Base-by-base conservation (phyloP, 2,797 vertebrate genomes). In the Scyliorhinus canicula region DNA sequence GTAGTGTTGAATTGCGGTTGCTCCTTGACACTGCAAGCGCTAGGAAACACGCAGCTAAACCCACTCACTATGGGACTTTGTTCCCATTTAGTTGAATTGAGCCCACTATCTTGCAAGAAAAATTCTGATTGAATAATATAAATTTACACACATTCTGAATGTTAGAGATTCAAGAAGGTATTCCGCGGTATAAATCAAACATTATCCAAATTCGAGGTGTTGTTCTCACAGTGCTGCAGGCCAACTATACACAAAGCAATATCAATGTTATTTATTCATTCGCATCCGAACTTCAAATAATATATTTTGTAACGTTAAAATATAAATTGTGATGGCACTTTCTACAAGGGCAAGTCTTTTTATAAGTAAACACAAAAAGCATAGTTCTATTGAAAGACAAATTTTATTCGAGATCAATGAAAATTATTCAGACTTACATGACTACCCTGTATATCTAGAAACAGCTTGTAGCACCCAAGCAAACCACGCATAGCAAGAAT, bases 391-490 rank as follows among this genome's bases (percentile, higher is more conserved):
- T 47, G 63, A 44, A 67, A 67, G 69, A 67, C 26, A 47, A 93
- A 88, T 57, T 31, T 14, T 69, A 65, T 69, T 50, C 31, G 19
- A 60, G n/a, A 82, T n/a, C 28, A 93, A 95, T 95, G 95, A 82
- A 50, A 95, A 95, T 77, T 0, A 95, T 95, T 95, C 95, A 93
- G 96, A 95, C 95, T 96, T 96, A 96, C 95, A 96, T 47, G 95
- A 86, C 95, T 0, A 0, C 95, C 96, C 95, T 96, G 86, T 95
- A 82, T 95, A 95, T 95, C 95, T 95, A 95, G 16, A 91, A 40
- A 91, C 65, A 96, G 95, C 16, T 96, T 95, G 95, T 95, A 96
- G 96, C 79, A 96, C 95, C 95, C 96, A 96, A 96, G 96, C 96
- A 95, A 95, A 95, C 63, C 95, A 96, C 55, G 95, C 95, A 52